A percentile compares a stretch with the other conserved stretches of the same genome.
These are phyloP conservation scores for Watsonalla cultraria DNA, from an alignment of 2,888 invertebrate genomes.

Conservation along the genomic window DNA sequence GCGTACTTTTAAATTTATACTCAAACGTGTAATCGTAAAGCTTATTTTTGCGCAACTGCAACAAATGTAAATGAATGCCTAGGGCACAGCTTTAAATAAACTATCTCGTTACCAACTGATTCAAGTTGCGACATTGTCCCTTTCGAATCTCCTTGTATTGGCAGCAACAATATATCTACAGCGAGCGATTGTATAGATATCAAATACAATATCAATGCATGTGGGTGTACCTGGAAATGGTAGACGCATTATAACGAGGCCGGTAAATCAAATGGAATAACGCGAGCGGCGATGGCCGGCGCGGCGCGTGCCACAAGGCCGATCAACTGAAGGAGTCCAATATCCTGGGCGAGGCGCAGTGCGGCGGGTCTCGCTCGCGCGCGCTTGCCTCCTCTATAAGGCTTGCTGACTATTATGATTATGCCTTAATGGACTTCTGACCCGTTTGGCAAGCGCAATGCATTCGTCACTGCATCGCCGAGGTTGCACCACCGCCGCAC, in stretches of 20 bases:
- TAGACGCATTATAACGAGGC: constrained; percentile 50
- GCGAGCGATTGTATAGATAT: constrained; percentile 19
- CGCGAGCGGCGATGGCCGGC: constrained; percentile 25
- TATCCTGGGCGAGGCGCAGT: constrained; percentile 30
- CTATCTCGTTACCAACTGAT: constrained; percentile 21
- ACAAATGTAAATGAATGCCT: constrained; percentile 13
- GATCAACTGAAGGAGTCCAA: constrained; percentile 58
- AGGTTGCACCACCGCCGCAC: constrained; percentile 47
- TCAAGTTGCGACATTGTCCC: constrained; percentile 35
- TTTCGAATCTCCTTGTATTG: constrained; percentile 27
- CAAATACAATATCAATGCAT: constrained; percentile 20
- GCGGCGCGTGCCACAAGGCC: constrained; percentile 76
- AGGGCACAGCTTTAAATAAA: constrained; percentile 22
- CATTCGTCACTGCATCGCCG: constrained; percentile 50
- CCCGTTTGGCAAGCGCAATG: constrained; percentile 42
- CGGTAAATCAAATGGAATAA: constrained; percentile 60
- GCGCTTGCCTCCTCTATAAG: constrained; percentile 39
- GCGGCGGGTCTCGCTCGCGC: constrained; percentile 48
- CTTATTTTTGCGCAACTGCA: neutral
- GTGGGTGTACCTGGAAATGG: constrained; percentile 33
- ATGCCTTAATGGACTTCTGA: constrained; percentile 46
- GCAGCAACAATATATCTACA: constrained; percentile 12
- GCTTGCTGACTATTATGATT: constrained; percentile 46
- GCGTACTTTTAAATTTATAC: too few species aligned
- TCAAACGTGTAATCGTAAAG: constrained; percentile 18